Conservation (phyloP, 1,140 invertebrate genomes). For the Coelopa frigida region DNA sequence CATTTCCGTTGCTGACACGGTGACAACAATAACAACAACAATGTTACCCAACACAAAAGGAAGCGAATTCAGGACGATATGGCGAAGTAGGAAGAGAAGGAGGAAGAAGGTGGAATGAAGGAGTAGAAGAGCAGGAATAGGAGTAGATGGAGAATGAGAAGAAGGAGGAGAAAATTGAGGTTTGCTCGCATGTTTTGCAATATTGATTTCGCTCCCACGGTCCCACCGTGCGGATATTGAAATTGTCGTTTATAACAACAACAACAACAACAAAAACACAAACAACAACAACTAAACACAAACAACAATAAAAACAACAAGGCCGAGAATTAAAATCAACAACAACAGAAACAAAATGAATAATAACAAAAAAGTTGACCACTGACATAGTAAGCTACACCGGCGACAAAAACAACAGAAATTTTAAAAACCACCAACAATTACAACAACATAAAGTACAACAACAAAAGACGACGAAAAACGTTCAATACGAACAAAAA, state of each 20-base stretch:
- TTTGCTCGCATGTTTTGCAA: background rate
- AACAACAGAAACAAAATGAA: background rate
- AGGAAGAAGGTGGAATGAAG: too few relatives aligned
- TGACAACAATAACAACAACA: constrained; percentile 3
- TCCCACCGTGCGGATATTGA: background rate
- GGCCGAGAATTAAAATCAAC: background rate
- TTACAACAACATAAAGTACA: background rate
- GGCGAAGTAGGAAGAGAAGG: too few relatives aligned
- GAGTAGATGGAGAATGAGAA: too few relatives aligned
- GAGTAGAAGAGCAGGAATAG: too few relatives aligned
- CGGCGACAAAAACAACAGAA: too few relatives aligned
- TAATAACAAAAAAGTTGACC: background rate
- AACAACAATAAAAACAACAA: constrained; percentile 1
- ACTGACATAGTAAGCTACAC: too few relatives aligned
- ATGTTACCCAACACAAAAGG: background rate
- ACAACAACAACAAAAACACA: background rate
- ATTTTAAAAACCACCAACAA: background rate
- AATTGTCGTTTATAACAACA: too few relatives aligned
- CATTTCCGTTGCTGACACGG: constrained; percentile 6
- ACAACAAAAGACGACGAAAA: too few relatives aligned
- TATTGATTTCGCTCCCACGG: constrained; percentile 11
- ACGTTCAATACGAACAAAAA: too few relatives aligned
- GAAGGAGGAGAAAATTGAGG: too few relatives aligned
- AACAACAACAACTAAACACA: background rate
- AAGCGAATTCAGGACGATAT: too few relatives aligned